phyloP scores from a whole-genome alignment of 1,140 invertebrate genomes.

The Drosophila equinoxialis region DNA sequence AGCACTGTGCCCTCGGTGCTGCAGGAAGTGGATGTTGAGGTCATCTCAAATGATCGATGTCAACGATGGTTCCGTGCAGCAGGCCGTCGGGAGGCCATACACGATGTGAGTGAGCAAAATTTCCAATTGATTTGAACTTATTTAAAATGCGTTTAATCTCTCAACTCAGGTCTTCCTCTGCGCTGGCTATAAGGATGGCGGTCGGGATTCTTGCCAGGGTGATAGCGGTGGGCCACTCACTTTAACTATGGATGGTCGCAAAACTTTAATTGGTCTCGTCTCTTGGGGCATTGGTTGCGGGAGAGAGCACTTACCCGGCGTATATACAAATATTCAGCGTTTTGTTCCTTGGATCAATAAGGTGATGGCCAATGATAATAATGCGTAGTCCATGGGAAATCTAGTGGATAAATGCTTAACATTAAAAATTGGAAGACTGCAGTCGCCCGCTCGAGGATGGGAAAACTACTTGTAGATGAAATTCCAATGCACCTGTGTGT shows the following conservation, averaged over 20 bases:
- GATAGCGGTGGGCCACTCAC: constrained; percentile 93
- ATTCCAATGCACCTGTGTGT: constrained; percentile 48
- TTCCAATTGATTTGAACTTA: too few species aligned
- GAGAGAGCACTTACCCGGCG: constrained; percentile 93
- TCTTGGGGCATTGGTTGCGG: constrained; percentile 96
- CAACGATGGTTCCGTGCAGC: constrained; percentile 96
- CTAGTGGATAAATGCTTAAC: neutral
- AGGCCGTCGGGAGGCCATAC: constrained; percentile 94
- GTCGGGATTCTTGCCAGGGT: constrained; percentile 83
- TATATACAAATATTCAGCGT: constrained; percentile 95
- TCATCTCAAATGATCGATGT: constrained; percentile 95
- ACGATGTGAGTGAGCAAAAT: constrained; percentile 86
- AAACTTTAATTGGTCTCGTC: constrained; percentile 93
- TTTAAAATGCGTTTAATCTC: neutral
- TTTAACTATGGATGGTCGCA: constrained; percentile 90
- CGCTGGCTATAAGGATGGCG: constrained; percentile 93
- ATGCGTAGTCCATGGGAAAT: constrained; percentile 54
- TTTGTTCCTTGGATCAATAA: constrained; percentile 96
- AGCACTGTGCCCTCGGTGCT: constrained; percentile 90
- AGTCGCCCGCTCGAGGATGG: constrained; percentile 48
- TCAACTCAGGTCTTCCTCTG: constrained; percentile 88
- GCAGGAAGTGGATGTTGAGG: constrained; percentile 91
- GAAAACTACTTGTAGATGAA: neutral
- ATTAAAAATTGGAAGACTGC: constrained; percentile 53
- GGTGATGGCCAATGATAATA: constrained; percentile 85